phyloP scores from a whole-genome alignment of 1,140 invertebrate species.

The Drosophila ambigua region DNA sequence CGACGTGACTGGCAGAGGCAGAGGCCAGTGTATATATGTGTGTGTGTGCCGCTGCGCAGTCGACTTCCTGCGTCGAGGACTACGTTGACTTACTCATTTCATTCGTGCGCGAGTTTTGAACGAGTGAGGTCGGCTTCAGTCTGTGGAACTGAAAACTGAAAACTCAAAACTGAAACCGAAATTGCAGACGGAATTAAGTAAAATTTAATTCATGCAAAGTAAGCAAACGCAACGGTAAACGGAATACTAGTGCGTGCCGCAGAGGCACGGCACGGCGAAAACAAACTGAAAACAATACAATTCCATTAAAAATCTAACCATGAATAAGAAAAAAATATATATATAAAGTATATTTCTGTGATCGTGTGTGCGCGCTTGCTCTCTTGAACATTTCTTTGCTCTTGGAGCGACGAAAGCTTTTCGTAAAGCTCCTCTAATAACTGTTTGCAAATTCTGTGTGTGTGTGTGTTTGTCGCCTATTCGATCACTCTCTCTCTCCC shows the following conservation, averaged over 20 bases:
- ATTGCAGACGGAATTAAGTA: conserved; percentile 7
- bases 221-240: conserved; percentile 32
- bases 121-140: conserved; percentile 57
- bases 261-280: too few species aligned
- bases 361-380: conserved; percentile 14
- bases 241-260: conserved; percentile 19
- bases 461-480: conserved; percentile 27
- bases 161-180: conserved; percentile 15
- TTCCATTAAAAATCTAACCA: conserved; percentile 35
- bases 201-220: conserved; percentile 4
- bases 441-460: conserved; percentile 24
- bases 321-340: conserved; percentile 18
- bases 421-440: conserved; percentile 48
- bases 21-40: neutral
- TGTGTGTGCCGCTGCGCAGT: conserved; percentile 64
- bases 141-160: conserved; percentile 37
- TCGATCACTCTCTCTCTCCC: conserved; percentile 33
- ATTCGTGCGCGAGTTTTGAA: conserved; percentile 53
- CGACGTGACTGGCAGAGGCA: too few species aligned
- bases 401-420: conserved; percentile 41
- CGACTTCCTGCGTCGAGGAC: conserved; percentile 77
- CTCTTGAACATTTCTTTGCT: conserved; percentile 11
- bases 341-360: conserved; percentile 18
- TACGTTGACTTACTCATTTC: conserved; percentile 76
- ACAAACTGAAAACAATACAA: conserved; percentile 28